Evolutionary conservation across 2,113 vertebrate genomes (phyloP).

Genomic region (Oenanthe oenanthe): DNA sequence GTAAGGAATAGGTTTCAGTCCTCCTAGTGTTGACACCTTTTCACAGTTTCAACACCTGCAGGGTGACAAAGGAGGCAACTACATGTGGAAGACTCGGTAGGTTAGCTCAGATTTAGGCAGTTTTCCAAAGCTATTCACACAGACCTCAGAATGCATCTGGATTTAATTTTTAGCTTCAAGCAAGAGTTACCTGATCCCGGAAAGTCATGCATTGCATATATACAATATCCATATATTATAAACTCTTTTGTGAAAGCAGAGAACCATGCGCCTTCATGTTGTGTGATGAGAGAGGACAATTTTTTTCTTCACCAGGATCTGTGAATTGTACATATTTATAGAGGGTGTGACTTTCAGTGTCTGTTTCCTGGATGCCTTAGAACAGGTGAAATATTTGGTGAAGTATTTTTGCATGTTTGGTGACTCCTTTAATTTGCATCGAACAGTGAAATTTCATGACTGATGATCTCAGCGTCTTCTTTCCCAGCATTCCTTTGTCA

Average conservation of each 20-base stretch:
- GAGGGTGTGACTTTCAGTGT: not conserved
- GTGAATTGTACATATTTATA: not conserved
- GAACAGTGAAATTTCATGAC: not conserved
- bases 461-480: not conserved
- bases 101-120: not conserved
- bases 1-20: not conserved
- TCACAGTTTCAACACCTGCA: not conserved
- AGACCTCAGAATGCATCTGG: not conserved
- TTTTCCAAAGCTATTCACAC: not conserved
- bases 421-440: not conserved
- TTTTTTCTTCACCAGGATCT: not conserved
- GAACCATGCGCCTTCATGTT: not conserved
- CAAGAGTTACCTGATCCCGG: not conserved
- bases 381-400: not conserved
- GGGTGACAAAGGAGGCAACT: not conserved
- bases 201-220: accelerated
- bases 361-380: not conserved
- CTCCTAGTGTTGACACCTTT: not conserved
- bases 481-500: not conserved
- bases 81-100: not conserved
- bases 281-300: not conserved
- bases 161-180: not conserved
- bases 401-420: not conserved
- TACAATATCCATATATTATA: not conserved
- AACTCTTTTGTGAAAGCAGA: not conserved